Base-by-base conservation (phyloP, 2,113 vertebrate genomes). In the Chaetodon auriga region DNA sequence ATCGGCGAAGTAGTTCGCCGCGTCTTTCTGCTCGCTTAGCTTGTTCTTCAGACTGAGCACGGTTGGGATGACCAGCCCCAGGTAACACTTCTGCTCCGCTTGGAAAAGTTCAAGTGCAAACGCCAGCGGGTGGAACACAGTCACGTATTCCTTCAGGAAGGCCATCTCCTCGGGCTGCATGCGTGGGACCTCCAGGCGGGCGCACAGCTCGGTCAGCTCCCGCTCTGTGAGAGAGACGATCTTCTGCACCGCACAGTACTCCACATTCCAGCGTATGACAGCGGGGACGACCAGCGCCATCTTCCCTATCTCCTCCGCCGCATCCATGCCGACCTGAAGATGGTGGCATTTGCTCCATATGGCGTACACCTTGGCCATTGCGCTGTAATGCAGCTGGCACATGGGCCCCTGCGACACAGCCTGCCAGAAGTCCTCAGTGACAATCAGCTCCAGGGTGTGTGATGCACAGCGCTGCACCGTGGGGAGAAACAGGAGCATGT, bases 21-120 rank as follows among this genome's bases (percentile, higher is more conserved):
- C 71, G 0, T 90, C 90, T 38, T 93, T 94, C 86, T 95, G 94
- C 76, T 95, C 94, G 1, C 83, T 92, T 7, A 95, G 53, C 81
- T 95, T 95, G 78, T 92, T 94, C 90, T 95, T 95, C 60, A 95
- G 88, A 21, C 94, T 95, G 57, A 95, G 92, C 2, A 95, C 78
- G 0, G 94, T 95, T 0, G 95, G 95, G 74, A 95, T 94, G 82
- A 95, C 93, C 36, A 95, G 84, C 10, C 95, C 95, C 68, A 95
- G 78, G 86, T 93, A 95, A 18, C 95, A 95, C 51, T 94, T 95
- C 86, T 95, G 92, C 83, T 95, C 95, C 0, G 93, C 94, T 46
- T 95, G 95, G 82, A 95, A 90, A 49, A 95, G 94, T 75, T 95
- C 94, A 5, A 95, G 91, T 3, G 95, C 93, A 75, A 95, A 95